Base-by-base conservation (phyloP, 1,140 invertebrate species). In the Papilio helenus region DNA sequence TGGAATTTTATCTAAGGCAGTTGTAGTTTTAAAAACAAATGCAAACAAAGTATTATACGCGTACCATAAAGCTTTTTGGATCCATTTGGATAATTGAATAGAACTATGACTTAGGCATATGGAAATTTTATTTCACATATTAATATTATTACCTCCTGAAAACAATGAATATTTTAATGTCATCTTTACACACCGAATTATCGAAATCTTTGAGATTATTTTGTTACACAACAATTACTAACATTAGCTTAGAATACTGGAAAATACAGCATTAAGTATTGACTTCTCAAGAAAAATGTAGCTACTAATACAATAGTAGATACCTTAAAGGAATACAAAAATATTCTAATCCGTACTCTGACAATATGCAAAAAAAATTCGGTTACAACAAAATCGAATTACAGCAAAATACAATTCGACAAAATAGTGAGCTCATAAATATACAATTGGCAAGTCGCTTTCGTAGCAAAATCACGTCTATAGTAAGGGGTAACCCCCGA, bases 351-450 rank as follows among this genome's bases (percentile, higher is more conserved):
- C 42, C 72, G n/a, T 29, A 4, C 46, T 74, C 72, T 23, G 16
- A 74, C 72, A 74, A 74, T 74, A 44, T 74, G 72, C 72, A 46
- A 49, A 68, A 72, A 72, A 74, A 61, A 77, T 77, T 65, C 39
- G 76, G 51, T 65, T 77, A 77, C 76, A 77, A 79, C 58, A 84
- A 85, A 91, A 87, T 85, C 73, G 83, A 85, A 88, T 86, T 85
- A 88, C 85, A 81, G 77, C 86, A 87, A 90, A 88, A 91, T 88
- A 88, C 85, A 90, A 89, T 89, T 82, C 84, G 61, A 80, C 86
- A 82, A 89, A 89, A 88, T 90, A 91, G 90, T 90, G 82, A 89
- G 89, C 90, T 94, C 91, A 94, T 94, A 94, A 93, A 93, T 94
- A 93, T 93, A 92, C 91, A 92, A 94, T 94, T 93, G 92, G 88